phyloP scores from a whole-genome alignment of 2,888 invertebrate genomes.

The Volucella zonaria region DNA sequence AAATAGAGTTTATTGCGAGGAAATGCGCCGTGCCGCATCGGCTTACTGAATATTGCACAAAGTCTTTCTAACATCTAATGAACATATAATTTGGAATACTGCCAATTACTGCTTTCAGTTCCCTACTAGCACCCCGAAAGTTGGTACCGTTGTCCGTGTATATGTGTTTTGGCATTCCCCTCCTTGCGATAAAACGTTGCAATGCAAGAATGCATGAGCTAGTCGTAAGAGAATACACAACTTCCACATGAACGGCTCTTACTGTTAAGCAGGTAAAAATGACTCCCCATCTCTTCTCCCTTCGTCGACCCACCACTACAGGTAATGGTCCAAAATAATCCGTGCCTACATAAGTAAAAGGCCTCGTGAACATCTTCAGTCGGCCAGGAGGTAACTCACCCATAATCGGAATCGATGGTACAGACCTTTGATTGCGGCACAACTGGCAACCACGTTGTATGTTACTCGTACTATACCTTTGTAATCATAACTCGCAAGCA shows the following conservation, averaged over 20 bases:
- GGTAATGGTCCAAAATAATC: conserved; percentile 49
- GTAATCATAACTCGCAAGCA: background rate
- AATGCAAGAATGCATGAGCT: conserved; percentile 1
- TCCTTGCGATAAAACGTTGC: conserved; percentile 35
- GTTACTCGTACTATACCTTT: no score
- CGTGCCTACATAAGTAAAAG: conserved; percentile 39
- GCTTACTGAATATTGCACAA: no score
- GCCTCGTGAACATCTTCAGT: conserved; percentile 32
- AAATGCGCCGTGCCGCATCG: no score
- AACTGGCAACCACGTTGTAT: conserved; percentile 10
- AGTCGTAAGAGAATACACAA: background rate
- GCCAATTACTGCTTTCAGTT: conserved; percentile 17
- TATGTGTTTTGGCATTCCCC: conserved; percentile 39
- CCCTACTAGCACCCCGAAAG: conserved; percentile 33
- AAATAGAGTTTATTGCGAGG: no score
- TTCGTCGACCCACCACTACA: conserved; percentile 24
- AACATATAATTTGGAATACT: background rate
- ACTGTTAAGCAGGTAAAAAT: conserved; percentile 61
- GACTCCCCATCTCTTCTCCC: conserved; percentile 56
- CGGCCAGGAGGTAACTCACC: conserved; percentile 29
- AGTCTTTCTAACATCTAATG: no score
- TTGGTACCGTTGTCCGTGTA: conserved; percentile 56
- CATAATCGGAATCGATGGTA: conserved; percentile 33
- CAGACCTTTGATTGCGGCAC: conserved; percentile 11
- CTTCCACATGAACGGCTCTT: conserved; percentile 51